phyloP scores from a whole-genome alignment of 1,140 invertebrate genomes.

The Magallana angulata region DNA sequence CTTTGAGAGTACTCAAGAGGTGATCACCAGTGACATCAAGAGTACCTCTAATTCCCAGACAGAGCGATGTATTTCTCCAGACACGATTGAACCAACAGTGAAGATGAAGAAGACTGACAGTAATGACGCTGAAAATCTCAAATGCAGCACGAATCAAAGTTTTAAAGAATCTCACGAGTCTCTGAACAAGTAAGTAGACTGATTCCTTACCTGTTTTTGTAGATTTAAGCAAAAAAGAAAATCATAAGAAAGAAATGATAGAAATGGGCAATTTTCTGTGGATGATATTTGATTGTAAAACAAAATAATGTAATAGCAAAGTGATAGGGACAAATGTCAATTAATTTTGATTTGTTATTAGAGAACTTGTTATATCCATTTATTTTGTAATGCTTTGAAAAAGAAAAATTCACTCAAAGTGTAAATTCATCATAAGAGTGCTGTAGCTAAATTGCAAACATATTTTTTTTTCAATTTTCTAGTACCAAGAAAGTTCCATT shows the following conservation, averaged over 20 bases:
- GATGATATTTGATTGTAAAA: no score
- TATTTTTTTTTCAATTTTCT: background rate
- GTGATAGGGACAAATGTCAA: no score
- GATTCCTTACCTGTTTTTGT: no score
- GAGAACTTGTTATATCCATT: no score
- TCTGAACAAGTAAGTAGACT: background rate
- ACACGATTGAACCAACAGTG: background rate
- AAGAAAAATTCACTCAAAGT: no score
- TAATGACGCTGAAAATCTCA: background rate
- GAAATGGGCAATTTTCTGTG: no score
- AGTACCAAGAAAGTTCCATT: background rate
- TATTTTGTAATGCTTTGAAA: no score
- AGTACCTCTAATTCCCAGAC: background rate
- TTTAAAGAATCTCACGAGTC: background rate
- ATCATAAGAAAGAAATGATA: no score
- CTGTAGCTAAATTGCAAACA: background rate
- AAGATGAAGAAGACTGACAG: slow-evolving; percentile 3
- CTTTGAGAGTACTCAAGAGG: background rate
- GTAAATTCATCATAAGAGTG: no score
- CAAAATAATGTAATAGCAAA: no score
- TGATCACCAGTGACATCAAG: background rate
- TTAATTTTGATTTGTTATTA: no score
- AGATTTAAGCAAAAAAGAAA: no score
- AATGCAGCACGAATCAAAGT: background rate
- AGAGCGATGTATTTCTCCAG: slow-evolving; percentile 13